These are phyloP conservation scores for Gibbula magus DNA, from an alignment of 2,888 invertebrate species.

Conservation along the genomic window DNA sequence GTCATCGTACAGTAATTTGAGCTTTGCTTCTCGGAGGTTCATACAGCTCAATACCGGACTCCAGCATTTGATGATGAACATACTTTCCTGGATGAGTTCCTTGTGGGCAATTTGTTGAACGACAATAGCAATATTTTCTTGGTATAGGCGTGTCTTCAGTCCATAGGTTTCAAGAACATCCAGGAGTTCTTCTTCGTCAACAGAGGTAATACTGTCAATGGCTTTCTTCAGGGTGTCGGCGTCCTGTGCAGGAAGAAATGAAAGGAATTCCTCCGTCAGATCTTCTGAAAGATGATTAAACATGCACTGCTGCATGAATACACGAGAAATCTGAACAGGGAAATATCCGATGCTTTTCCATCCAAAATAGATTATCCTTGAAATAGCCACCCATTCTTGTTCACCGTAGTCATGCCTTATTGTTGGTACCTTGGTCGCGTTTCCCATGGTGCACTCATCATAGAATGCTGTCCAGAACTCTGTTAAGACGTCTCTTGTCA, in stretches of 20 bases:
- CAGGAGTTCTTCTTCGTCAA: neutral
- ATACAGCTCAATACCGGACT: neutral
- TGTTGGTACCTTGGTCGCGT: neutral
- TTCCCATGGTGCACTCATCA: neutral
- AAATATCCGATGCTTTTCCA: no score
- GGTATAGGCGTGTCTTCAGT: neutral
- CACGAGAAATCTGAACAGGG: no score
- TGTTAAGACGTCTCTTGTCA: neutral
- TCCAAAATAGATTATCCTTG: neutral
- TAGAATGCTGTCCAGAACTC: neutral
- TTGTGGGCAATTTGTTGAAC: neutral
- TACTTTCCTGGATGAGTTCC: neutral
- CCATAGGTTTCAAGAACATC: neutral
- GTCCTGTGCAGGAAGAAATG: neutral
- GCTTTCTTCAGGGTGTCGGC: neutral
- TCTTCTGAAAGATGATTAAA: no score
- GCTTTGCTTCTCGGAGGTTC: neutral
- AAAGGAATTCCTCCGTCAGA: no score
- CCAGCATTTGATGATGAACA: neutral
- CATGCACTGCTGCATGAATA: no score
- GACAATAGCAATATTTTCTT: neutral
- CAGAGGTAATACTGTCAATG: neutral
- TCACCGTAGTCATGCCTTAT: neutral
- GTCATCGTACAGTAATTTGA: neutral
- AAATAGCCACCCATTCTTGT: neutral